A percentile compares a stretch with the other conserved stretches of the same genome.
phyloP scores from a whole-genome alignment of 2,888 invertebrate species.

The Nasonia oneida region DNA sequence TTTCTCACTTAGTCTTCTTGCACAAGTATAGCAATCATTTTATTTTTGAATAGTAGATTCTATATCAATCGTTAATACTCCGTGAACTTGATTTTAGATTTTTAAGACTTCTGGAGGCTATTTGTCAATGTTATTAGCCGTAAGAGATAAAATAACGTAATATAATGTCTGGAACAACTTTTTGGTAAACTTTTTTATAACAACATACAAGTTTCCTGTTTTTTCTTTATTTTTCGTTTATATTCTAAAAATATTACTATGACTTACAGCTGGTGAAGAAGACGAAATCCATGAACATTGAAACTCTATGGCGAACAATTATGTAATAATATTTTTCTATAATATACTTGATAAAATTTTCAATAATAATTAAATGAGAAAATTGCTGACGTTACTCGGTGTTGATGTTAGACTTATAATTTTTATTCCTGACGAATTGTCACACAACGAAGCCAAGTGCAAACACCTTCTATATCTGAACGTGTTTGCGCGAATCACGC shows the following conservation, averaged over 20 bases:
- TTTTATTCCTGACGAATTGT: too few relatives aligned
- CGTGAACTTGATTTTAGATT: slow-evolving; percentile 31
- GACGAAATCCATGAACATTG: slow-evolving; percentile 2
- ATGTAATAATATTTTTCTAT: neutral
- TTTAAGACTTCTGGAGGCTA: slow-evolving; percentile 49
- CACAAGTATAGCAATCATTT: slow-evolving; percentile 47
- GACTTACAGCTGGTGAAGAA: slow-evolving; percentile 49
- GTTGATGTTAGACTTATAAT: too few relatives aligned
- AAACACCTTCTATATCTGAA: neutral
- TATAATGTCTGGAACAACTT: neutral
- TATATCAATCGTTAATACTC: neutral
- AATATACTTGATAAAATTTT: too few relatives aligned
- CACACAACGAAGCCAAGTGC: neutral
- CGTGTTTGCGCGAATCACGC: neutral
- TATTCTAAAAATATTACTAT: neutral
- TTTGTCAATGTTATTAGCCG: slow-evolving; percentile 45
- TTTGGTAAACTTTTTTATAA: neutral
- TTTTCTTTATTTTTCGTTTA: neutral
- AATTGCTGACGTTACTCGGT: too few relatives aligned
- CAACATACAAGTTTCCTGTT: neutral
- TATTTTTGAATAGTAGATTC: neutral
- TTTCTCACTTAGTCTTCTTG: slow-evolving; percentile 59
- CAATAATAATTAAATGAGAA: too few relatives aligned
- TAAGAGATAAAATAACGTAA: slow-evolving; percentile 34
- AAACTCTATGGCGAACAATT: neutral